Percentiles rank a stretch among this genome's conserved stretches.
Conservation (phyloP, 1,140 invertebrate species). For the Drosophila subobscura region DNA sequence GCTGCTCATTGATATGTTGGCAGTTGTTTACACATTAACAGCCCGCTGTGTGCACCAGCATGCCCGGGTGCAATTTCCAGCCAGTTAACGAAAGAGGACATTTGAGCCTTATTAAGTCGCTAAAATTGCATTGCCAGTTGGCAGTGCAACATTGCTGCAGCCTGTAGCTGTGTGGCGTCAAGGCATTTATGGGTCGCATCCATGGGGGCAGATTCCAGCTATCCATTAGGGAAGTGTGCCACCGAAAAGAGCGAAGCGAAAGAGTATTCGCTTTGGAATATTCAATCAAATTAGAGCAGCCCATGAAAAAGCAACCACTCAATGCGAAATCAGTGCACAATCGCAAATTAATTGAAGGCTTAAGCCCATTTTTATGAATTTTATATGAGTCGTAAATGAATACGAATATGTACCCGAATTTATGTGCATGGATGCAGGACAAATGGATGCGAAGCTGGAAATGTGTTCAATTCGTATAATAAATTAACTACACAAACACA, state of each 20-base stretch:
- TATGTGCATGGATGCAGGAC: slow-evolving; percentile 12
- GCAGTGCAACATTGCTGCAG: slow-evolving; percentile 2
- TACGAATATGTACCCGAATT: background rate
- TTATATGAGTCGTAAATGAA: slow-evolving; percentile 52
- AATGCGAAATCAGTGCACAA: slow-evolving; percentile 26
- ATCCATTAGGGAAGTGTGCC: no score
- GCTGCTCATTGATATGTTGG: slow-evolving; percentile 53
- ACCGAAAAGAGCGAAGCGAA: no score
- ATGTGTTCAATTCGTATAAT: slow-evolving; percentile 61
- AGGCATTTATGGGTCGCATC: background rate
- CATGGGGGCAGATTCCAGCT: background rate
- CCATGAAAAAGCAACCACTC: slow-evolving; percentile 2
- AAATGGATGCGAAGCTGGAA: slow-evolving; percentile 29
- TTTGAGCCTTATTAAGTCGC: slow-evolving; percentile 66
- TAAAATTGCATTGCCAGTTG: slow-evolving; percentile 36
- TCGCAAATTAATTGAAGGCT: slow-evolving; percentile 55
- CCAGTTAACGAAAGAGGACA: slow-evolving; percentile 69
- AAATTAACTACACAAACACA: slow-evolving; percentile 60
- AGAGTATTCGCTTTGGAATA: background rate
- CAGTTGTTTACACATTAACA: slow-evolving; percentile 64
- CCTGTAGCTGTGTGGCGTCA: background rate
- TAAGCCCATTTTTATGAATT: slow-evolving; percentile 64
- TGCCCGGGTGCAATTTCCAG: slow-evolving; percentile 33
- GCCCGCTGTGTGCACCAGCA: slow-evolving; percentile 34
- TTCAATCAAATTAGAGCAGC: slow-evolving; percentile 38